phyloP scores from a whole-genome alignment of 1,140 invertebrate species.

The Centruroides sculpturatus region DNA sequence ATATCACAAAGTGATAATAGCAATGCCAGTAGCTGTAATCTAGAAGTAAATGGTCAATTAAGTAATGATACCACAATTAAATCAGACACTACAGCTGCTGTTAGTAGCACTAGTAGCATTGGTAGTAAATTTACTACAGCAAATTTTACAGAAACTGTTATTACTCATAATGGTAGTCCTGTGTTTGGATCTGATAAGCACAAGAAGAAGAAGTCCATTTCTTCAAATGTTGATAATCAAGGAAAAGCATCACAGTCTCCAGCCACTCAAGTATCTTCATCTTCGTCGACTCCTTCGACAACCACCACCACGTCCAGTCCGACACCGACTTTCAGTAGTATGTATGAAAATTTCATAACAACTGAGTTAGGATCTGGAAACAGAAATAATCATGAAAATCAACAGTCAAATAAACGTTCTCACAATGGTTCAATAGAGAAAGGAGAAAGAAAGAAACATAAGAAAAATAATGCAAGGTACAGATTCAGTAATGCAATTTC shows the following conservation, averaged over 20 bases:
- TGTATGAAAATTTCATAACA: slow-evolving; percentile 14
- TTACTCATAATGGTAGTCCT: slow-evolving; percentile 23
- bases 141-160: slow-evolving; percentile 36
- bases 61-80: slow-evolving; percentile 1
- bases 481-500: too few species aligned
- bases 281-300: not conserved
- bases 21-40: not conserved
- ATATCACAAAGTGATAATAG: not conserved
- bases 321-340: slow-evolving; percentile 10
- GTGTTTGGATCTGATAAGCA: slow-evolving; percentile 21
- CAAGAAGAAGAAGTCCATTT: slow-evolving; percentile 1
- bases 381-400: not conserved
- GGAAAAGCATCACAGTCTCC: not conserved
- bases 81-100: not conserved
- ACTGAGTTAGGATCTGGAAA: not conserved
- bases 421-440: not conserved
- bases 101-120: not conserved
- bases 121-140: slow-evolving; percentile 37
- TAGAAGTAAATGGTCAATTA: slow-evolving; percentile 6
- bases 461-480: not conserved
- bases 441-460: not conserved
- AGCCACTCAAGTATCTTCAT: not conserved
- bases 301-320: not conserved
- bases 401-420: not conserved
- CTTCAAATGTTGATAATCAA: not conserved